These are phyloP conservation scores for Pachypsylla venusta DNA, from an alignment of 1,140 invertebrate genomes.

Conservation along the genomic window DNA sequence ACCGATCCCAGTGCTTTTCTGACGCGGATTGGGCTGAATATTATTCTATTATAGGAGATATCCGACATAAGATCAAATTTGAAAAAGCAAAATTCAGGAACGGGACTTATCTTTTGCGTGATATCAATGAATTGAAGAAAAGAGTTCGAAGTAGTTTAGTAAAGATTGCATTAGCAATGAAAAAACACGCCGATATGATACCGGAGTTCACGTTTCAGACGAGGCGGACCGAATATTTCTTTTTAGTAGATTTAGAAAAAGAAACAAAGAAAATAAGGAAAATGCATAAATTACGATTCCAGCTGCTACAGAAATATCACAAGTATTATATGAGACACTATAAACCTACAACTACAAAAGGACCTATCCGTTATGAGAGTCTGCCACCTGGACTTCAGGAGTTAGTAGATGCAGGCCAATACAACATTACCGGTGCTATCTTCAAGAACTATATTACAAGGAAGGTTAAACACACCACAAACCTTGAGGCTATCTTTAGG, in stretches of 20 bases:
- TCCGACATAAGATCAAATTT: background rate
- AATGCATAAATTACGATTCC: background rate
- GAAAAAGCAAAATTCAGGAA: slow-evolving; percentile 1
- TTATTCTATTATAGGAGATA: background rate
- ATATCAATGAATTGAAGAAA: background rate
- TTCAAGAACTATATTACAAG: background rate
- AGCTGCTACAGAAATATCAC: background rate
- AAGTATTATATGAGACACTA: slow-evolving; percentile 6
- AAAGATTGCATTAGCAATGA: background rate
- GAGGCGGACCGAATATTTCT: background rate
- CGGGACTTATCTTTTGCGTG: background rate
- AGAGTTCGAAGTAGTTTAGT: background rate
- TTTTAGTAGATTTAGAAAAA: background rate
- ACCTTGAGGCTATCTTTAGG: background rate
- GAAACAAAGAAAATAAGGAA: background rate
- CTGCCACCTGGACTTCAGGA: slow-evolving; percentile 1
- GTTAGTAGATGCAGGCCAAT: background rate
- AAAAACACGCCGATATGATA: background rate
- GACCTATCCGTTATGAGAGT: background rate
- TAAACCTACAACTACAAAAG: background rate
- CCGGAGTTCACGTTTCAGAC: background rate
- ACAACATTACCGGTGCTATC: slow-evolving; percentile 1
- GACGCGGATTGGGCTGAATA: background rate
- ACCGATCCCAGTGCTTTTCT: background rate
- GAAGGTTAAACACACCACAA: background rate